Percentiles rank a stretch among this genome's conserved stretches.
These are phyloP conservation scores for Gila robusta DNA, from an alignment of 2,797 vertebrate species.

Conservation along the genomic window DNA sequence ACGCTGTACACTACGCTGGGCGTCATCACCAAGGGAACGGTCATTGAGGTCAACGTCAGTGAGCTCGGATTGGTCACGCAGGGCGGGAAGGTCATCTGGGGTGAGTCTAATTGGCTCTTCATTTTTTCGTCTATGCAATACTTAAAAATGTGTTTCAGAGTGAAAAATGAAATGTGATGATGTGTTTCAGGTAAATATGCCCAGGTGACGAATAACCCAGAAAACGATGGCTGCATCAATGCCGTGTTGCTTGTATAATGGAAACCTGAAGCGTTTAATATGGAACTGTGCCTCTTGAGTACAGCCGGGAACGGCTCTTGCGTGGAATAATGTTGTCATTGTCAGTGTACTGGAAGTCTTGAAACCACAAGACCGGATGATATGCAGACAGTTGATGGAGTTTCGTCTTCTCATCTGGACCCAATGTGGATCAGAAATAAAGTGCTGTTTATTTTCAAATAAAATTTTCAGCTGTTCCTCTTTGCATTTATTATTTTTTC, in stretches of 20 bases:
- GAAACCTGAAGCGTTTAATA: conserved; percentile 58
- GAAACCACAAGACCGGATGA: background rate
- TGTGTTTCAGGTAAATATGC: conserved; percentile 90
- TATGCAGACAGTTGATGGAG: background rate
- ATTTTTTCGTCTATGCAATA: background rate
- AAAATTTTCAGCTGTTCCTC: background rate
- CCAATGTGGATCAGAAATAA: conserved; percentile 26
- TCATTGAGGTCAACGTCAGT: conserved; percentile 96
- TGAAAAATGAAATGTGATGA: background rate
- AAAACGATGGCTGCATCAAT: conserved; percentile 98
- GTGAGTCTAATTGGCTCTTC: conserved; percentile 76
- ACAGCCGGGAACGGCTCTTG: background rate
- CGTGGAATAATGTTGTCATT: background rate
- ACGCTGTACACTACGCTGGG: conserved; percentile 94
- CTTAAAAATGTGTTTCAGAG: background rate
- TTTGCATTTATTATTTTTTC: background rate
- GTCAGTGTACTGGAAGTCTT: background rate
- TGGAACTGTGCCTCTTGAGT: conserved; percentile 59
- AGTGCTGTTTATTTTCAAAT: conserved; percentile 40
- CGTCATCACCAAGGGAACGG: conserved; percentile 97
- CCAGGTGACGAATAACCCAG: conserved; percentile 98
- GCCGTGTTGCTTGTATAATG: conserved; percentile 91
- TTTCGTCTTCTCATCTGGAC: conserved; percentile 12
- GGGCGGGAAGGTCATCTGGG: conserved; percentile 99
- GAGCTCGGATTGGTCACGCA: conserved; percentile 97